A percentile compares a stretch with the other conserved stretches of the same genome.
Conservation (phyloP, 2,888 invertebrate genomes). For the Belgica antarctica region DNA sequence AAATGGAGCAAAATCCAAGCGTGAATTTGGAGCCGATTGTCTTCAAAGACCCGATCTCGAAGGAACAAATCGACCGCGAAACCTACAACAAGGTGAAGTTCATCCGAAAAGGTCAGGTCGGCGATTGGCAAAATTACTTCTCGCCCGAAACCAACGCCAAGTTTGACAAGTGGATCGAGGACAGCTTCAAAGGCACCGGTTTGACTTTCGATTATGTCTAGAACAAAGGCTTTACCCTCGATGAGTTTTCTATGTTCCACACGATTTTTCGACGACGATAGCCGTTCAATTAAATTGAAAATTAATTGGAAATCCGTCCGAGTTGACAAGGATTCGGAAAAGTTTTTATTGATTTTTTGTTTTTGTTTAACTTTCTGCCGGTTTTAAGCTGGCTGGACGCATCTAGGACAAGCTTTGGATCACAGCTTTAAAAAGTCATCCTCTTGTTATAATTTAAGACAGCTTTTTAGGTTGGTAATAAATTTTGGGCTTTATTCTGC, state of each 20-base stretch:
- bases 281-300: background rate
- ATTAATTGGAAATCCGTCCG: background rate
- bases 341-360: no score
- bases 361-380: no score
- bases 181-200: conserved; percentile 63
- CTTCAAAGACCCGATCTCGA: background rate
- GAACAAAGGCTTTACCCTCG: conserved; percentile 14
- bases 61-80: conserved; percentile 55
- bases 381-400: no score
- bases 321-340: background rate
- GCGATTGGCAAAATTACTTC: conserved; percentile 76
- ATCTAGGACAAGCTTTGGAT: no score
- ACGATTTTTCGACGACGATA: background rate
- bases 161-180: conserved; percentile 71
- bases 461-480: no score
- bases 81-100: conserved; percentile 61
- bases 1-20: conserved; percentile 77
- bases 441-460: no score
- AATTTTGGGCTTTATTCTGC: no score
- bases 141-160: conserved; percentile 66
- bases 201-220: conserved; percentile 60
- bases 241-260: background rate
- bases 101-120: conserved; percentile 74
- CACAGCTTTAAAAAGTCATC: no score
- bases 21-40: conserved; percentile 70